Evolutionary conservation across 2,888 invertebrate genomes (phyloP).

Genomic region (Campoletis raptor): DNA sequence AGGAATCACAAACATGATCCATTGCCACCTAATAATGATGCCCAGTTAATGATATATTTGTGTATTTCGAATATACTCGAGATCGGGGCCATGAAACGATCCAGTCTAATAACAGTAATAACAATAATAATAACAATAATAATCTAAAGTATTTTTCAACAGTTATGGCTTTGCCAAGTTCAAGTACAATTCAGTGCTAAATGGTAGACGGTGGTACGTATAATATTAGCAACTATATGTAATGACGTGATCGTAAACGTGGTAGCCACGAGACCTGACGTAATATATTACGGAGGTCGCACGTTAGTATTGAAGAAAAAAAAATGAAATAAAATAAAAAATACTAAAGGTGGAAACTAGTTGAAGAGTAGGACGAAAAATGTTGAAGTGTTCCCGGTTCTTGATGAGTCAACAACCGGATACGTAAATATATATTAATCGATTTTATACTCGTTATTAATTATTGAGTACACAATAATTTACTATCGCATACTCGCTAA

Average conservation of each 20-base stretch:
- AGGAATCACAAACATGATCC: neutral
- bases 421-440: neutral
- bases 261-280: conserved; percentile 38
- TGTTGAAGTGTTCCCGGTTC: conserved; percentile 5
- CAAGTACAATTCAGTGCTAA: conserved; percentile 49
- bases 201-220: conserved; percentile 27
- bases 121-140: conserved; percentile 2
- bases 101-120: conserved; percentile 26
- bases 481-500: neutral
- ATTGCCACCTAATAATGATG: conserved; percentile 27
- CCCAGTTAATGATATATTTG: conserved; percentile 16
- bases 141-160: neutral
- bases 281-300: conserved; percentile 36
- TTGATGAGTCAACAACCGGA: conserved; percentile 30
- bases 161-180: conserved; percentile 30
- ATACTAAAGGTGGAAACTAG: conserved; percentile 1
- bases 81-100: neutral
- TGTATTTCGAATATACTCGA: conserved; percentile 4
- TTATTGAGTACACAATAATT: neutral
- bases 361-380: conserved; percentile 39
- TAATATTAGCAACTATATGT: conserved; percentile 34
- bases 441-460: neutral
- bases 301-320: neutral
- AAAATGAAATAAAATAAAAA: conserved; percentile 11
- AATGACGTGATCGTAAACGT: conserved; percentile 48